These are phyloP conservation scores for Formica selysi DNA, from an alignment of 1,140 invertebrate species.

Conservation along the genomic window DNA sequence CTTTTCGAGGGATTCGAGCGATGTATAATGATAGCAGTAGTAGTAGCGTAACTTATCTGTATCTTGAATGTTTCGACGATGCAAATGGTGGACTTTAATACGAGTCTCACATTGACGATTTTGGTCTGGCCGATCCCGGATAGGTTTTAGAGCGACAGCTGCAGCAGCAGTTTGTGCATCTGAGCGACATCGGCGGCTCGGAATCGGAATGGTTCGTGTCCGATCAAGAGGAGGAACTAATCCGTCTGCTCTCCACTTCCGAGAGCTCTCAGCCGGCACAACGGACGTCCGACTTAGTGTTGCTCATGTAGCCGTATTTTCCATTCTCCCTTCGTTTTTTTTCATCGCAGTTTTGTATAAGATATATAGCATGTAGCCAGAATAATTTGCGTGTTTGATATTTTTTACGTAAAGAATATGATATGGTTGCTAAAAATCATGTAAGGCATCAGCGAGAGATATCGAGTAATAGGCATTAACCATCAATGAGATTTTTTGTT, in stretches of 20 bases:
- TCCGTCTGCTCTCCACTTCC: slow-evolving; percentile 88
- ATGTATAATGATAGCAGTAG: slow-evolving; percentile 41
- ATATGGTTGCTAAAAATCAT: slow-evolving; percentile 23
- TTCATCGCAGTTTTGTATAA: neutral
- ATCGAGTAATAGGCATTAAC: neutral
- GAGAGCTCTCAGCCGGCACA: slow-evolving; percentile 83
- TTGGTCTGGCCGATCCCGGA: slow-evolving; percentile 81
- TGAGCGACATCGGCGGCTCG: slow-evolving; percentile 87
- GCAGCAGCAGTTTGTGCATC: slow-evolving; percentile 82
- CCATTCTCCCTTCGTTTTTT: slow-evolving; percentile 20
- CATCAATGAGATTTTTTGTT: neutral
- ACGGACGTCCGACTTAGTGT: slow-evolving; percentile 84
- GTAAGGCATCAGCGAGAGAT: neutral
- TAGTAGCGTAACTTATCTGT: slow-evolving; percentile 48
- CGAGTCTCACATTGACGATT: slow-evolving; percentile 82
- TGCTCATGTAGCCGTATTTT: slow-evolving; percentile 79
- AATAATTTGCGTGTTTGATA: slow-evolving; percentile 6
- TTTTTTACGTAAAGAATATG: slow-evolving; percentile 12
- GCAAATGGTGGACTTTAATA: slow-evolving; percentile 81
- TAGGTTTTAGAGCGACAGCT: slow-evolving; percentile 84
- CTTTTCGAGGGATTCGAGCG: slow-evolving; percentile 24
- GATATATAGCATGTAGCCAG: neutral
- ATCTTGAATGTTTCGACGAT: slow-evolving; percentile 67
- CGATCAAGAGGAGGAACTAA: slow-evolving; percentile 93
- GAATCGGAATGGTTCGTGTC: slow-evolving; percentile 92